A percentile compares a stretch with the other conserved stretches of the same genome.
Evolutionary conservation across 1,140 invertebrate species (phyloP).

Genomic region (Gryon sp.): DNA sequence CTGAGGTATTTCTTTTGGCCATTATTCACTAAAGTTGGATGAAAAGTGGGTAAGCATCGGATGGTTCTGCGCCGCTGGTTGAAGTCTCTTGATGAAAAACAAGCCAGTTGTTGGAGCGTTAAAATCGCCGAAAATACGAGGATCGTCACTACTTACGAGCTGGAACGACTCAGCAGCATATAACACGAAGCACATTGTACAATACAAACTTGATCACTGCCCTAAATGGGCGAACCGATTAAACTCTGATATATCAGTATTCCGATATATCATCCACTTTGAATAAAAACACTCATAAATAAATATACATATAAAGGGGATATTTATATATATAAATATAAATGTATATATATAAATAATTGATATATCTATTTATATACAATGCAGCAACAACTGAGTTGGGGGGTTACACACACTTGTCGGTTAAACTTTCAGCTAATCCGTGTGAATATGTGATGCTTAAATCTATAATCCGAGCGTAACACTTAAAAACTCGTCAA

Average conservation of each 20-base stretch:
- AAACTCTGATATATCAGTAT: constrained; percentile 42
- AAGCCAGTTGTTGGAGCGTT: constrained; percentile 21
- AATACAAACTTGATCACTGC: constrained; percentile 60
- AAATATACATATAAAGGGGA: constrained; percentile 4
- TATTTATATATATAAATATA: constrained; percentile 11
- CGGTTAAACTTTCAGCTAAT: constrained; percentile 44
- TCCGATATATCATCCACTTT: constrained; percentile 59
- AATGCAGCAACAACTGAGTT: constrained; percentile 14
- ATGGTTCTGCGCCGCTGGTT: constrained; percentile 32
- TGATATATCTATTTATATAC: constrained; percentile 7
- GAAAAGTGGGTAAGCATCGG: neutral
- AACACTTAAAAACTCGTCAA: constrained; percentile 26
- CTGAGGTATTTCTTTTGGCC: no score
- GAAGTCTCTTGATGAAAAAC: constrained; percentile 19
- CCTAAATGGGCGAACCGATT: constrained; percentile 33
- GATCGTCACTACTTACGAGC: constrained; percentile 68
- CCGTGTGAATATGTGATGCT: constrained; percentile 45
- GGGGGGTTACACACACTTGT: constrained; percentile 22
- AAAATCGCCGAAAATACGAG: constrained; percentile 30
- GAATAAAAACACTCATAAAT: constrained; percentile 52
- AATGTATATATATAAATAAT: neutral
- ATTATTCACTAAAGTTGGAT: neutral
- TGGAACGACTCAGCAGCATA: constrained; percentile 62
- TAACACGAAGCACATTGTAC: constrained; percentile 70
- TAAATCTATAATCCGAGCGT: constrained; percentile 43